Evolutionary conservation across 2,888 invertebrate species (phyloP).

Genomic region (Orthosia cruda): DNA sequence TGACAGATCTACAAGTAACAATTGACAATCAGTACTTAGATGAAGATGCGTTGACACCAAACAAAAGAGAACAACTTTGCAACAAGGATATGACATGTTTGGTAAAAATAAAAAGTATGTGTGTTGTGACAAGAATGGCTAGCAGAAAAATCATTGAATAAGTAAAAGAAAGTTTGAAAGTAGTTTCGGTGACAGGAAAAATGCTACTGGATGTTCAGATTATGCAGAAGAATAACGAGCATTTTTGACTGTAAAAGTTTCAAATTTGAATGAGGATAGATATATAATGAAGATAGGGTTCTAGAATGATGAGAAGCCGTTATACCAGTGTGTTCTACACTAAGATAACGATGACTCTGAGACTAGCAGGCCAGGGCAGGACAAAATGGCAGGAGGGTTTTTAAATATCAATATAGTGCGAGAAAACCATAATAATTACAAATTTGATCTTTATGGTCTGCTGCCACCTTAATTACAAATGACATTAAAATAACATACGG

Average conservation of each 20-base stretch:
- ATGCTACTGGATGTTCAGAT: too few relatives aligned
- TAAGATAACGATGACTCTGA: too few relatives aligned
- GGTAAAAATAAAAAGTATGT: neutral
- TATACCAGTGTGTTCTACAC: too few relatives aligned
- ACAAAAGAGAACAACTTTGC: slow-evolving; percentile 5
- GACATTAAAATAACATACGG: neutral
- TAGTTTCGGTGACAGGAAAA: neutral
- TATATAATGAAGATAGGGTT: neutral
- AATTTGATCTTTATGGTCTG: neutral
- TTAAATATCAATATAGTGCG: too few relatives aligned
- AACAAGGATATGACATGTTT: neutral
- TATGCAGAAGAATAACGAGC: too few relatives aligned
- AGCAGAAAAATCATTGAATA: neutral
- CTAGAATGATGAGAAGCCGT: too few relatives aligned
- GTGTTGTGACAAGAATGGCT: slow-evolving; percentile 18
- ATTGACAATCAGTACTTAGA: slow-evolving; percentile 29
- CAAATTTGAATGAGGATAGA: too few relatives aligned
- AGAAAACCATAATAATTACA: neutral
- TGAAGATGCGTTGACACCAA: slow-evolving; percentile 10
- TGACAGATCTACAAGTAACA: slow-evolving; percentile 44
- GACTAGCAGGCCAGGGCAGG: too few relatives aligned
- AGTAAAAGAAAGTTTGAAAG: slow-evolving; percentile 10
- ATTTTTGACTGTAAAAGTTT: too few relatives aligned
- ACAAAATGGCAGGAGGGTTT: too few relatives aligned
- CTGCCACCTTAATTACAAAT: neutral